These are phyloP conservation scores for Dasyornis broadbenti DNA, from an alignment of 2,113 vertebrate genomes.

Conservation along the genomic window DNA sequence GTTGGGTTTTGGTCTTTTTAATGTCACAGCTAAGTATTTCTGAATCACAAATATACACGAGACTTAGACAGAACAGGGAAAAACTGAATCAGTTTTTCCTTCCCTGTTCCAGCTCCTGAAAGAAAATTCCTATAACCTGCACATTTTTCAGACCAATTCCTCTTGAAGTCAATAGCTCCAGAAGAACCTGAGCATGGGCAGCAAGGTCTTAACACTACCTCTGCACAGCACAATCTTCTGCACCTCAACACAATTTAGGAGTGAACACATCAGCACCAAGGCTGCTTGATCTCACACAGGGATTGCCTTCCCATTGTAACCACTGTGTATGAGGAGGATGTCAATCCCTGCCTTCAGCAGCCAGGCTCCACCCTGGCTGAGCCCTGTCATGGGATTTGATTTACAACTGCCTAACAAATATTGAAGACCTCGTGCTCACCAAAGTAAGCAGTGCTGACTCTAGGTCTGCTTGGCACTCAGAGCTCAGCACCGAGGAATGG, in stretches of 20 bases:
- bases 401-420: background rate
- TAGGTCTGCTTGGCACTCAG: background rate
- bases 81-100: background rate
- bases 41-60: rapidly evolving
- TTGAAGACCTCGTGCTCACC: rapidly evolving
- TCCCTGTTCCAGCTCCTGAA: background rate
- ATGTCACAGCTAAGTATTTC: background rate
- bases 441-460: background rate
- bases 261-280: background rate
- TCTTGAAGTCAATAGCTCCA: background rate
- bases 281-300: background rate
- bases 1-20: background rate
- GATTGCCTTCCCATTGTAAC: background rate
- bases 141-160: background rate
- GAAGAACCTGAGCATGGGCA: background rate
- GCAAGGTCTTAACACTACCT: background rate
- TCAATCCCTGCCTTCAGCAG: background rate
- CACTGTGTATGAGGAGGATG: background rate
- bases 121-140: background rate
- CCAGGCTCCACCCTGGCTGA: background rate
- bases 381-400: background rate
- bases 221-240: background rate
- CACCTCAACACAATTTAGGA: background rate
- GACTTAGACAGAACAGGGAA: background rate
- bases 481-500: background rate